Evolutionary conservation across 2,888 invertebrate species (phyloP).

Genomic region (Dermolepida albohirtum): DNA sequence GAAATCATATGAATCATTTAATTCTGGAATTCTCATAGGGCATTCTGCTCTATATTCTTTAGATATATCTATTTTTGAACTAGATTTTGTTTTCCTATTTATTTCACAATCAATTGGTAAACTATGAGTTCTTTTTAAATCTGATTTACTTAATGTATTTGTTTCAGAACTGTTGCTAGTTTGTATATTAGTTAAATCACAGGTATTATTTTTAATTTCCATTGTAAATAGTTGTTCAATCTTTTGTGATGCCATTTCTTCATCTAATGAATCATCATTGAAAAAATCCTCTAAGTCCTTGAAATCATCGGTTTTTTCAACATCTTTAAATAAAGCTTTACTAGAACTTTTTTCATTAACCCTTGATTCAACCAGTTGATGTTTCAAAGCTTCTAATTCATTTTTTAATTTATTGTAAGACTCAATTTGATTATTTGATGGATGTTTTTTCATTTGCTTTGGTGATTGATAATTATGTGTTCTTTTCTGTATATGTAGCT

Average conservation of each 20-base stretch:
- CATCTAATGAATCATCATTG: slow-evolving; percentile 60
- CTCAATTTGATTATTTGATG: slow-evolving; percentile 55
- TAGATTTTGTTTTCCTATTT: not conserved
- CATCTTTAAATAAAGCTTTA: slow-evolving; percentile 20
- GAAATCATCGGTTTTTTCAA: slow-evolving; percentile 35
- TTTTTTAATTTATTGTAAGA: slow-evolving; percentile 60
- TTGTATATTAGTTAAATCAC: slow-evolving; percentile 31
- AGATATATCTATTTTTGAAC: slow-evolving; percentile 3
- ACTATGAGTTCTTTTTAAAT: slow-evolving; percentile 42
- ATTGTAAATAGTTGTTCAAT: slow-evolving; percentile 51
- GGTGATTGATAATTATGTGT: slow-evolving; percentile 52
- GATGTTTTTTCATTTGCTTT: slow-evolving; percentile 57
- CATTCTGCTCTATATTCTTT: not conserved
- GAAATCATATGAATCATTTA: slow-evolving; percentile 56
- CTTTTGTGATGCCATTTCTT: slow-evolving; percentile 60
- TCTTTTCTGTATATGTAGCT: slow-evolving; percentile 48
- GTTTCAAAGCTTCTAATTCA: slow-evolving; percentile 58
- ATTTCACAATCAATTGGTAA: slow-evolving; percentile 8
- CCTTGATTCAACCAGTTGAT: slow-evolving; percentile 50
- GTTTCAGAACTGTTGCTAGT: slow-evolving; percentile 5
- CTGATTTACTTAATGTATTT: slow-evolving; percentile 30
- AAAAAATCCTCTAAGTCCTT: slow-evolving; percentile 56
- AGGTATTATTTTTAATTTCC: slow-evolving; percentile 28
- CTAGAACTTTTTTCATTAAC: not conserved
- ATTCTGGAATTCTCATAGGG: not conserved